These are phyloP conservation scores for Crotalus helleri DNA, from an alignment of 2,113 vertebrate species.

Conservation along the genomic window DNA sequence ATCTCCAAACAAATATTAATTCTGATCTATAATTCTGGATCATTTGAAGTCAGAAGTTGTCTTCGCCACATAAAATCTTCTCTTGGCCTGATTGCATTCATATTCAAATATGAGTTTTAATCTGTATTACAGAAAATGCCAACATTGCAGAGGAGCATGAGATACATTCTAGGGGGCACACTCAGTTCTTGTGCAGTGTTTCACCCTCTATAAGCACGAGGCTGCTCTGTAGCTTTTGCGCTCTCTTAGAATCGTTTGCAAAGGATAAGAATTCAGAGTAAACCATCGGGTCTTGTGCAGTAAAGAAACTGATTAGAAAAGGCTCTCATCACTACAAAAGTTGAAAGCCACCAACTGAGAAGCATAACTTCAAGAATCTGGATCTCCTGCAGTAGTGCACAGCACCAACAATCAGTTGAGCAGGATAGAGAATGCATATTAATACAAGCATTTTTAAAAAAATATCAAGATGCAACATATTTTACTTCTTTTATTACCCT, in stretches of 20 bases:
- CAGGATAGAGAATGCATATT: conserved; percentile 52
- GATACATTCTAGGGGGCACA: background rate
- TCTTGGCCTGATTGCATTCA: conserved; percentile 35
- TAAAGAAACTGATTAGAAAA: background rate
- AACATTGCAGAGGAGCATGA: background rate
- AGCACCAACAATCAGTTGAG: conserved; percentile 33
- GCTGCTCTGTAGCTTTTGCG: background rate
- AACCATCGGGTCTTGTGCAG: background rate
- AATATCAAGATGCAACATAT: conserved; percentile 61
- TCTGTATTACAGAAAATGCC: background rate
- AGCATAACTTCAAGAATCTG: conserved; percentile 31
- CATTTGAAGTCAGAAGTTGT: conserved; percentile 42
- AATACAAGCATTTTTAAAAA: conserved; percentile 54
- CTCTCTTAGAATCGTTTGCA: background rate
- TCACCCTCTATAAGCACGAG: background rate
- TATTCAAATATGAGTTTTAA: background rate
- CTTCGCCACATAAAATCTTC: conserved; percentile 36
- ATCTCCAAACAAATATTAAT: conserved; percentile 41
- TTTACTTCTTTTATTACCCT: conserved; percentile 35
- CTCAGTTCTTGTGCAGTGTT: background rate
- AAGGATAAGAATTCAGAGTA: background rate
- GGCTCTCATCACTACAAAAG: background rate
- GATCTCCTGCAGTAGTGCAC: conserved; percentile 48
- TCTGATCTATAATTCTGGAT: conserved; percentile 30
- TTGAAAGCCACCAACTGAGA: conserved; percentile 23